phyloP scores from a whole-genome alignment of 2,113 vertebrate species.

The Sus scrofa region T2T-Sscrofa CM000822.6:6108501-6109000 shows the following conservation, averaged over 20 bases:
- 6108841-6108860: no score
- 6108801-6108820: background rate
- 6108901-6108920: no score
- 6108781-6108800: background rate
- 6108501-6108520: background rate
- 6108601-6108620: constrained; percentile 52
- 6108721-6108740: constrained; percentile 39
- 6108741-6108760: background rate
- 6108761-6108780: background rate
- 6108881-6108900: no score
- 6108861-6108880: no score
- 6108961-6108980: no score
- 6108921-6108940: no score
- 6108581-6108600: background rate
- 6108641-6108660: constrained; percentile 27
- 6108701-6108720: background rate
- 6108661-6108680: background rate
- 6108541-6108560: background rate
- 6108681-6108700: constrained; percentile 44
- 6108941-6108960: no score
- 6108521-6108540: constrained; percentile 1
- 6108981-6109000: no score
- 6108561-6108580: background rate
- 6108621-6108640: background rate
- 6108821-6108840: background rate